Evolutionary conservation across 2,113 vertebrate genomes (phyloP), one percentile per base, ranked within the genome.

Genomic region (Bagarius yarrelli): DNA sequence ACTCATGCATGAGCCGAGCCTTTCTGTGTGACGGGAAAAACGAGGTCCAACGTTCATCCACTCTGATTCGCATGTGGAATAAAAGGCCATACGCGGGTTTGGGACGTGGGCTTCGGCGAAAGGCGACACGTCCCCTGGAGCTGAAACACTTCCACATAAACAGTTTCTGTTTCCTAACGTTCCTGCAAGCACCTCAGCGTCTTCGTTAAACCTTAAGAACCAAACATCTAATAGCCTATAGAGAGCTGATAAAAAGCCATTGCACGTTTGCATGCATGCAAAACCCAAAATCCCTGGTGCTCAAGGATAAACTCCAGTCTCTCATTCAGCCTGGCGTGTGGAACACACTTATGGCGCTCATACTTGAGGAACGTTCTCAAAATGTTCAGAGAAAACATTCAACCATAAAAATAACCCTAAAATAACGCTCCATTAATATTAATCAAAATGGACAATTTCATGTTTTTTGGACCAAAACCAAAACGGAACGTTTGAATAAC

Each of bases 1-100:
- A 82, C 73, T 82, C 73, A 82, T 50, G 27, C 25, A 6, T 11
- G 50, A 40, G 66, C 70, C 77, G 34, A 53, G 77, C 52, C 77
- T 69, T 73, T 70, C 21, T 27, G n/a, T 71, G 55, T 79, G 60
- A 66, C 55, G 14, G 34, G 25, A 44, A 57, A 69, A 6, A 47
- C 44, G 1, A 52, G 59, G 73, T 77, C 63, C 81, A 82, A 76
- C 4, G 72, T 81, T 69, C 61, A 59, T 2, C 40, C 21, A 40
- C 47, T 47, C 40, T 60, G 47, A 57, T 47, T 57, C 71, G 66
- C 25, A 30, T 81, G 80, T 56, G 47, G 32, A 52, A 40, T 16
- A 19, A 36, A 50, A 56, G 15, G 1, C 56, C 36, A 47, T 25
- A 4, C n/a, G 9, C 59, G 4, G 21, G 59, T 19, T 30, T 52